Conservation (phyloP, 53 echinoderm and acorn worm species). For the Henricia sp. region DNA sequence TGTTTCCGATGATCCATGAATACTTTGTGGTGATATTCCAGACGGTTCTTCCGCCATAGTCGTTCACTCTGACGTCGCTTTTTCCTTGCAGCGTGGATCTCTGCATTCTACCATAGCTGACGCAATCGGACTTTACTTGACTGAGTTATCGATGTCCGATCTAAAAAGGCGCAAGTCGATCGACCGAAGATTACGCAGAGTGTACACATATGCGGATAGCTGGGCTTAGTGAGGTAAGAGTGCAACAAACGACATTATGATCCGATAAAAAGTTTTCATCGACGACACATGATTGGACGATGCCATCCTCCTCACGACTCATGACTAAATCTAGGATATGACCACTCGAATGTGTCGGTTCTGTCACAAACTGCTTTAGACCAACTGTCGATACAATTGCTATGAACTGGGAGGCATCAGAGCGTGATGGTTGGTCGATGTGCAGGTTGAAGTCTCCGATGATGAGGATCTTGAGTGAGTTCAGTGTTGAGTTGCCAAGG, state of each 20-base stretch:
- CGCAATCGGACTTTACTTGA: slow-evolving; percentile 32
- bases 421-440: neutral
- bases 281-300: slow-evolving; percentile 1
- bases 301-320: neutral
- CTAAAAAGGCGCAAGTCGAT: slow-evolving; percentile 24
- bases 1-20: slow-evolving; percentile 21
- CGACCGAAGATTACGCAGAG: slow-evolving; percentile 18
- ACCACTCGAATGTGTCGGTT: neutral
- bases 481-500: neutral
- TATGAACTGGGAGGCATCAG: neutral
- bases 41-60: slow-evolving; percentile 32
- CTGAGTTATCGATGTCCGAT: slow-evolving; percentile 6
- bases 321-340: slow-evolving; percentile 18
- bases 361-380: slow-evolving; percentile 1
- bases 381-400: neutral
- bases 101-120: slow-evolving; percentile 60
- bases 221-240: neutral
- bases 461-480: neutral
- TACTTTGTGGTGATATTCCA: slow-evolving; percentile 12
- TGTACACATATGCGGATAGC: neutral
- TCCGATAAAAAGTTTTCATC: slow-evolving; percentile 25
- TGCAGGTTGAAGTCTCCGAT: neutral
- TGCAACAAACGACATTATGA: slow-evolving; percentile 29
- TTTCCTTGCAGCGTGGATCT: slow-evolving; percentile 48
- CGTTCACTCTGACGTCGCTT: slow-evolving; percentile 32